Evolutionary conservation across 2,113 vertebrate species (phyloP), one percentile per base, ranked within the genome.

Genomic region (Spilogale gracilis): DNA sequence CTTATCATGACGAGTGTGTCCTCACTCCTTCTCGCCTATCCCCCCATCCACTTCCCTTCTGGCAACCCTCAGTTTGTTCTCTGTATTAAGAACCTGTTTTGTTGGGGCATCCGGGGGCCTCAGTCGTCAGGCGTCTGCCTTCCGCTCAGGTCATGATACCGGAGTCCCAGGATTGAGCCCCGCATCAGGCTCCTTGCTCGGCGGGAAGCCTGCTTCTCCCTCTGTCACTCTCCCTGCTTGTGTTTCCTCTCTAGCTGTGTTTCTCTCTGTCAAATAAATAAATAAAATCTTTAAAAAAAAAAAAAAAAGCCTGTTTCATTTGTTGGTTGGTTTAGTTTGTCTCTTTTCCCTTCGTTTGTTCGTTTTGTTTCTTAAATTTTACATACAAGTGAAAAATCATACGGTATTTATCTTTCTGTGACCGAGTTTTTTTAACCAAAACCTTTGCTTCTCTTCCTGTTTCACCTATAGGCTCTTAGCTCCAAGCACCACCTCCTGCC

Each of bases 11-110:
- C 3, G 43, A 48, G 73, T 25, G 12, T 48, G 3, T 5, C 12
- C 5, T 74, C 21, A 74, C 38, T 25, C 11, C 38, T 21, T 48
- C 4, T 48, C 3, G 43, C 45, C 12, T 0, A 25, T 2, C 3
- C 11, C 12, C 45, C 45, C 6, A 16, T 14, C 25, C 45, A 30
- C 45, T 45, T 30, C 13, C 45, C 45, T 14, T 30, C 7, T 50
- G 45, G 45, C 45, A 50, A 50, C 25, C 12, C 23, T 50, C 73
- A 17, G 45, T 50, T 25, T 27, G 12, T 48, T 78, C 25, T 78
- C 74, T 50, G 14, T 78, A 78, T 78, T 30, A 50, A 50, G 45
- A 50, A 23, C 45, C 25, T 30, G 45, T 14, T 76, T 76, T 7
- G 43, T 69, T 69, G 30, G 25, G 38, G 38, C 38, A 38, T 38